Base-by-base conservation (phyloP, 1,140 invertebrate genomes). In the Drosophila murphyi region DNA sequence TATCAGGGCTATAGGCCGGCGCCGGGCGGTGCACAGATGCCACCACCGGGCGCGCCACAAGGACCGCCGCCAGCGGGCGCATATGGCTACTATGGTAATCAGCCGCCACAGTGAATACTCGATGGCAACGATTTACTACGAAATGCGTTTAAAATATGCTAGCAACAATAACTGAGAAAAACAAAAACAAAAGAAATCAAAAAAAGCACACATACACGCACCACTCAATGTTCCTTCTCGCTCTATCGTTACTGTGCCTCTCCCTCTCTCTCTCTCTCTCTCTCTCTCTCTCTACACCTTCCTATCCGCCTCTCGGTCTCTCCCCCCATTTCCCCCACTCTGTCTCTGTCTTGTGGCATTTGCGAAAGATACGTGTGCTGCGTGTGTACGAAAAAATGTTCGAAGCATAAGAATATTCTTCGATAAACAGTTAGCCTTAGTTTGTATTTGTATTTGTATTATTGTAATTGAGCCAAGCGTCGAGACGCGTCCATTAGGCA, bases 11-110 rank as follows among this genome's bases (percentile, higher is more conserved):
- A 92, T 48, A 70, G 91, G 48, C 91, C 91, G 3, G 76, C 87
- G 35, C 91, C 91, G 6, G 78, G 80, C 5, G 91, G 90, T 0
- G 91, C 89, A 39, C 90, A 92, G 47, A 92, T 92, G 90, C 91
- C 91, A 72, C 91, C 93, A 65, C 86, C 92, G n/a, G 82, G 89
- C 20, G 86, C 89, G 62, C 89, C 89, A 5, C 90, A 92, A 51
- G 91, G 90, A 6, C 90, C 85, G n/a, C 90, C 91, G 10, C 92
- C 93, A 55, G 83, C 87, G 41, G 93, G 92, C 60, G 82, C 93
- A 28, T 92, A 92, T 55, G 82, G 91, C 2, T 92, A 92, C 41
- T 92, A 92, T 20, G 32, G 91, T 37, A 90, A 90, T 56, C 91
- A 92, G 55, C 91, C 91, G 65, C 89, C 89, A 28, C 91, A 92